Percentiles rank a stretch among this genome's conserved stretches.
These are phyloP conservation scores for Tetranychus truncatus DNA, from an alignment of 2,888 invertebrate genomes.

Conservation along the genomic window DNA sequence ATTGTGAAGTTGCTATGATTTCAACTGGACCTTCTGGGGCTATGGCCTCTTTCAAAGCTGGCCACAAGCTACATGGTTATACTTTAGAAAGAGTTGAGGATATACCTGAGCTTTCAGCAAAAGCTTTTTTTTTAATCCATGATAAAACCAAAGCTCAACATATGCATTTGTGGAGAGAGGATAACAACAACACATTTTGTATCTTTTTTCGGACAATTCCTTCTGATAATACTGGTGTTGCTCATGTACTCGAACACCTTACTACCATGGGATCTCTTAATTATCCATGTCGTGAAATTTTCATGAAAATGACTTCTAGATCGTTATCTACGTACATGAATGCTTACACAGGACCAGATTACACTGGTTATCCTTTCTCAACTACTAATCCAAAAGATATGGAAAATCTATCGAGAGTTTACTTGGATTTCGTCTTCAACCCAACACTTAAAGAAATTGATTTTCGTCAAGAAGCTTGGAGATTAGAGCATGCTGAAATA, in stretches of 20 bases:
- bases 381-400: slow-evolving; percentile 66
- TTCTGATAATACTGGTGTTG: slow-evolving; percentile 65
- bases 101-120: slow-evolving; percentile 62
- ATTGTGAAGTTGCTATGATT: too few species aligned
- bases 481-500: slow-evolving; percentile 59
- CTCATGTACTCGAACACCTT: slow-evolving; percentile 82
- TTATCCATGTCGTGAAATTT: slow-evolving; percentile 79
- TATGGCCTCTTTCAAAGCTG: too few species aligned
- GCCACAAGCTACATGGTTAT: slow-evolving; percentile 30
- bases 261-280: slow-evolving; percentile 71
- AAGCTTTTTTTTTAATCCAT: slow-evolving; percentile 54
- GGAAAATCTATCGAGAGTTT: slow-evolving; percentile 41
- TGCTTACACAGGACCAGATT: slow-evolving; percentile 62
- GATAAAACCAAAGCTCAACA: slow-evolving; percentile 62
- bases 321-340: slow-evolving; percentile 90
- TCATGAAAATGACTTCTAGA: slow-evolving; percentile 83
- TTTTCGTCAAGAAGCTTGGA: slow-evolving; percentile 83
- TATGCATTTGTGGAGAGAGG: slow-evolving; percentile 65
- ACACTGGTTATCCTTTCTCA: slow-evolving; percentile 81
- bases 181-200: slow-evolving; percentile 79
- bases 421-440: slow-evolving; percentile 74
- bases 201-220: slow-evolving; percentile 78
- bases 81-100: slow-evolving; percentile 47
- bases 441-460: slow-evolving; percentile 62
- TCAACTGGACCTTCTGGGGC: too few species aligned